A percentile compares a stretch with the other conserved stretches of the same genome.
Evolutionary conservation across 2,113 vertebrate species (phyloP).

Genomic region (Madoqua kirkii): DNA sequence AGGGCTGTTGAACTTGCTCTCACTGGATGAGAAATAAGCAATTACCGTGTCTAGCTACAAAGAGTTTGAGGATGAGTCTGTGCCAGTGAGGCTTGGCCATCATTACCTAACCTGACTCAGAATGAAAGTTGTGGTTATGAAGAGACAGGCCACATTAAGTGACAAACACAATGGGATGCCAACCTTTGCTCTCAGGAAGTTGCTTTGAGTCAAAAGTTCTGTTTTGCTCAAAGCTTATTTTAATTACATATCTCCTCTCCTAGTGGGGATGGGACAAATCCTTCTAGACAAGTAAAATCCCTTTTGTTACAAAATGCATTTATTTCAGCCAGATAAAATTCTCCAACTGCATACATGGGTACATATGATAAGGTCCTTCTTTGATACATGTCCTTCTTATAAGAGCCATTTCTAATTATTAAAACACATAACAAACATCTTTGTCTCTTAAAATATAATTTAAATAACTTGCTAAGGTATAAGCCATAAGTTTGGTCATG

Average conservation of each 20-base stretch:
- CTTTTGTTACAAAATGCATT: slow-evolving; percentile 73
- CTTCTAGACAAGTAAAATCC: not conserved
- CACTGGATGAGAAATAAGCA: not conserved
- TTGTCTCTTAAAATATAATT: slow-evolving; percentile 62
- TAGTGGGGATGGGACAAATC: not conserved
- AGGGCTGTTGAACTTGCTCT: not conserved
- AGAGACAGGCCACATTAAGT: not conserved
- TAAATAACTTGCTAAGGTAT: slow-evolving; percentile 51
- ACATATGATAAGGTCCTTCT: slow-evolving; percentile 20
- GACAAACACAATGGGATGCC: not conserved
- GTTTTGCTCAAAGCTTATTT: not conserved
- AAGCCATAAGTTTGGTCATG: not conserved
- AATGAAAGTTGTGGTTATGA: not conserved
- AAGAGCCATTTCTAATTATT: slow-evolving; percentile 41
- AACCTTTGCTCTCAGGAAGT: not conserved
- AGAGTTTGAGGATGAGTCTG: not conserved
- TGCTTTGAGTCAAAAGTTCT: not conserved
- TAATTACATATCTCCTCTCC: not conserved
- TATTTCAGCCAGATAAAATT: slow-evolving; percentile 66
- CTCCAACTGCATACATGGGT: slow-evolving; percentile 24
- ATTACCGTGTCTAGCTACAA: not conserved
- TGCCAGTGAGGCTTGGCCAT: not conserved
- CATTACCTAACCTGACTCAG: not conserved
- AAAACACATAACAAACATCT: slow-evolving; percentile 36
- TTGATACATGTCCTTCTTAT: not conserved